Base-by-base conservation (phyloP, 30 jellyfish, hydroid and myxozoan species). In the Hydractinia symbiolongicarpus region DNA sequence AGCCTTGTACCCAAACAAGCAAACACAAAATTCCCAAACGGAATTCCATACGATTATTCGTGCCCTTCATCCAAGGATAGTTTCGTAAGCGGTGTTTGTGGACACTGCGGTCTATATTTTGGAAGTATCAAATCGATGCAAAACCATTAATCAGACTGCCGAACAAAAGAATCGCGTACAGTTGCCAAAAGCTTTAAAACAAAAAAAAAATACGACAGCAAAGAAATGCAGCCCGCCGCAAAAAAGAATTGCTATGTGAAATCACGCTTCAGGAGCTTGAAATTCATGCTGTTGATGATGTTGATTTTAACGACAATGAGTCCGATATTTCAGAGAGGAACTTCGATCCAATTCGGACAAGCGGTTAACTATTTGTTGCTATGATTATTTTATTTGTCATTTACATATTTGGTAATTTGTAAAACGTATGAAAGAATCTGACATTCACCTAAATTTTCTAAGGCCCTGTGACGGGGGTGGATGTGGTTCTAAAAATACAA, bases 191-290 rank as follows among this genome's bases (percentile, higher is more conserved):
- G 69, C 44, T 30, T 30, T 30, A 2, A 16, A 58, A 58, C 69
- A 13, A 69, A 77, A 68, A 77, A 68, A 69, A 81, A 67, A 86
- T 81, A 30, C 78, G 69, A 81, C 89, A 5, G 49, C 86, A 67
- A 71, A 73, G 79, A 81, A 44, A 67, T 40, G 79, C 76, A 81
- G 89, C 89, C 89, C 88, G 78, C 70, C 78, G 88, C 87, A 83
- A 71, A 83, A 56, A 83, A 49, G 88, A 83, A 54, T 58, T 83
- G 90, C 66, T 83, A 79, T 83, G 90, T 83, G 90, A 55, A 60
- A 83, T 83, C 83, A 88, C 86, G 53, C 57, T 56, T 73, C 81
- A 83, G 50, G 88, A 83, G 79, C 86, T 83, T 58, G 90, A 83
- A 73, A 72, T 88, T 69, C 87, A 71, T 53, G 67, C 90, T 5